Base-by-base conservation (phyloP, 2,888 invertebrate species). In the Matsumyia berberina region DNA sequence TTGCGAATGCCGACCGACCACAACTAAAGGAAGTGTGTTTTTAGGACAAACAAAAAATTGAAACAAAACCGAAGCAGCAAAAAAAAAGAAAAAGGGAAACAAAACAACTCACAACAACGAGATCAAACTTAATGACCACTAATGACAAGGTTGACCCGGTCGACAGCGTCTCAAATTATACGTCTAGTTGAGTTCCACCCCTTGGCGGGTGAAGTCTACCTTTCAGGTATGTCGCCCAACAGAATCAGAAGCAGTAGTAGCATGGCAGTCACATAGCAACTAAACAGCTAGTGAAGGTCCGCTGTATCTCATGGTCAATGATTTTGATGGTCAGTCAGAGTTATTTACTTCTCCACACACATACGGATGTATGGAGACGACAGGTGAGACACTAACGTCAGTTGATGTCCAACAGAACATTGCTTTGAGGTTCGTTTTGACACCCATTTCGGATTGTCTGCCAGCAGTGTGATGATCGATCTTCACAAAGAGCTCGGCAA, bases 131-230 rank as follows among this genome's bases (percentile, higher is more conserved):
- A 87, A 87, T 87, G 87, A 87, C 86, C 86, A 81, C 85, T 87
- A 87, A 87, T 87, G 86, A 87, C 86, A 87, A 86, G 87, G 87
- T 87, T 86, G 87, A 87, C 87, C 87, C 86, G 81, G 87, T 86
- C 86, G 86, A 87, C 86, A 87, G 86, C 79, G 80, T 62, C 81
- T 73, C 86, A 87, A 87, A 87, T 87, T 87, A 87, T 85, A 87
- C 85, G 87, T 87, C 87, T 85, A 72, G 78, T 78, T 79, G 67
- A 42, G 73, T 57, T 24, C 79, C 78, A 79, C 83, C 83, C 79
- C 73, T 58, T 24, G 51, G 58, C 67, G 66, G 74, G 53, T 46
- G 67, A 80, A 44, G 73, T 77, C 70, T 70, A 24, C 42, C 73
- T 19, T n/a, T 37, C 19, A 46, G 35, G 17, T 46, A 42, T 79